Conservation (phyloP, 2,888 invertebrate species). For the Epistrophella euchroma region DNA sequence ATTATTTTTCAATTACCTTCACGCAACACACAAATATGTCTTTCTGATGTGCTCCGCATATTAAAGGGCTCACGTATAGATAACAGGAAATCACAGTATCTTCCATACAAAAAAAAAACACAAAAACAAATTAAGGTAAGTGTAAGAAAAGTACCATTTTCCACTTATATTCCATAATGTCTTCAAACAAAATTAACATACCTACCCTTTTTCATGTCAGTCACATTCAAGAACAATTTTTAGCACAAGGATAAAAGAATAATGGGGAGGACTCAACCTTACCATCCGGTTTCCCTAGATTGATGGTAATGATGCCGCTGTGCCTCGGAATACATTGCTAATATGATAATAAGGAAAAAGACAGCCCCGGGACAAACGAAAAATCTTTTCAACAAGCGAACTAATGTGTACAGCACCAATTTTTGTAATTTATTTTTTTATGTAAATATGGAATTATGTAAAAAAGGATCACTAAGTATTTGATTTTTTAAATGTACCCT, state of each 20-base stretch:
- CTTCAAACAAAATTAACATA: conserved; percentile 56
- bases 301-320: conserved; percentile 43
- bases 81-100: conserved; percentile 20
- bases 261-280: conserved; percentile 41
- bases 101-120: background rate
- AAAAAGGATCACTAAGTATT: background rate
- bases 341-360: conserved; percentile 7
- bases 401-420: background rate
- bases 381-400: background rate
- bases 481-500: background rate
- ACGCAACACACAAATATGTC: conserved; percentile 29
- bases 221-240: conserved; percentile 53
- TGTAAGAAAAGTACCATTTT: conserved; percentile 22
- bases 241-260: conserved; percentile 53
- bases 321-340: conserved; percentile 51
- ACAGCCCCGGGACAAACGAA: background rate
- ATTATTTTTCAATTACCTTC: conserved; percentile 39
- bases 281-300: conserved; percentile 38
- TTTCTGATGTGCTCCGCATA: conserved; percentile 19
- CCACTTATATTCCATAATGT: conserved; percentile 31
- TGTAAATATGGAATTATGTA: background rate
- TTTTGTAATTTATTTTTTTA: background rate
- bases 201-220: conserved; percentile 48
- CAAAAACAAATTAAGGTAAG: conserved; percentile 4
- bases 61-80: conserved; percentile 9